phyloP scores from a whole-genome alignment of 2,797 vertebrate genomes.

The Petrocephalus schoutedeni region DNA sequence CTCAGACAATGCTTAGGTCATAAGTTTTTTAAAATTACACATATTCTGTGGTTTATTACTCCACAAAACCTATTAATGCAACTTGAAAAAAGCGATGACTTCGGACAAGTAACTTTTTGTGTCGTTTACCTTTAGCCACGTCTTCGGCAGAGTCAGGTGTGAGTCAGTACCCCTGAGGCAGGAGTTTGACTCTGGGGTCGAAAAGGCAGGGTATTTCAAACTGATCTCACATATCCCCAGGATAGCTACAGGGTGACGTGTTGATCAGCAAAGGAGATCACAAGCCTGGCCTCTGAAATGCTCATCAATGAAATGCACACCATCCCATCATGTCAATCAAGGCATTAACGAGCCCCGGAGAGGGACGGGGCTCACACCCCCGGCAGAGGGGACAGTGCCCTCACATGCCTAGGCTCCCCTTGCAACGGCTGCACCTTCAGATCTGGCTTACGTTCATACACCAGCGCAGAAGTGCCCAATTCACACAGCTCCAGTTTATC shows the following conservation, averaged over 20 bases:
- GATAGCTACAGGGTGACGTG: slow-evolving; percentile 61
- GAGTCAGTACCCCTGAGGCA: slow-evolving; percentile 26
- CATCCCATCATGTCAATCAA: slow-evolving; percentile 58
- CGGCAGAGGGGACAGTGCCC: neutral
- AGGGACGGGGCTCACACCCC: slow-evolving; percentile 25
- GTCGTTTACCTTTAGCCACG: slow-evolving; percentile 37
- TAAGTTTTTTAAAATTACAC: neutral
- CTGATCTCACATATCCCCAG: slow-evolving; percentile 53
- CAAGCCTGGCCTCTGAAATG: slow-evolving; percentile 53
- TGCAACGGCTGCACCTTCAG: neutral
- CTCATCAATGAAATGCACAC: slow-evolving; percentile 66
- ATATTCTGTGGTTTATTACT: neutral
- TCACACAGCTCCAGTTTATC: neutral
- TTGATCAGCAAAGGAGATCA: slow-evolving; percentile 58
- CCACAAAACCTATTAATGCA: neutral
- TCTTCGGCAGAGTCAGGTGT: slow-evolving; percentile 24
- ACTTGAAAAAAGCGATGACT: neutral
- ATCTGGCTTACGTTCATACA: slow-evolving; percentile 2
- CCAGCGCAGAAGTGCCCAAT: slow-evolving; percentile 5
- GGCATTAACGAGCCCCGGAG: slow-evolving; percentile 39
- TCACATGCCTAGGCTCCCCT: slow-evolving; percentile 8
- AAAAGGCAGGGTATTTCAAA: slow-evolving; percentile 55
- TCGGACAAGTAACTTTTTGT: neutral
- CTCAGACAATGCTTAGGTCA: neutral
- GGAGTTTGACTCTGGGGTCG: slow-evolving; percentile 46